Percentiles rank a stretch among this genome's conserved stretches.
These are phyloP conservation scores for Drosophila borealis DNA, from an alignment of 2,888 invertebrate species.

Conservation along the genomic window DNA sequence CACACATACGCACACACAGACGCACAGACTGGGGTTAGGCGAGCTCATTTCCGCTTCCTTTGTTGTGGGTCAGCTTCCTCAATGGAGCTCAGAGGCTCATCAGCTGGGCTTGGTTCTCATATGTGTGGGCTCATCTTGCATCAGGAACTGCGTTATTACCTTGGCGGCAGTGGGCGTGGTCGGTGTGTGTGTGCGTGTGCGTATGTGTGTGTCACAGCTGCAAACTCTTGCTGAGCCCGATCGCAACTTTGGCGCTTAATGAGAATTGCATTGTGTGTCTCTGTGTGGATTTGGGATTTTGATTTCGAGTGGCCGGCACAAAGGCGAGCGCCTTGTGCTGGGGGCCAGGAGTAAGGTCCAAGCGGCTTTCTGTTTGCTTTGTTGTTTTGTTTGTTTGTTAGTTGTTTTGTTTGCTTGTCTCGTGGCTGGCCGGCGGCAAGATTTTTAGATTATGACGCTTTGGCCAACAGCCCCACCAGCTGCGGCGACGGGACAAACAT, in stretches of 20 bases:
- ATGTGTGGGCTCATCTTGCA: conserved; percentile 34
- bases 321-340: conserved; percentile 26
- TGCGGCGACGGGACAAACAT: conserved; percentile 12
- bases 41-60: conserved; percentile 73
- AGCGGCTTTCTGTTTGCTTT: conserved; percentile 47
- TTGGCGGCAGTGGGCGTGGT: conserved; percentile 50
- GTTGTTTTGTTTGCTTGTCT: conserved; percentile 47
- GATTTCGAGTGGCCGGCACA: conserved; percentile 19
- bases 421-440: conserved; percentile 56
- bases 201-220: conserved; percentile 25
- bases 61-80: conserved; percentile 47
- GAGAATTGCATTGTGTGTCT: conserved; percentile 75
- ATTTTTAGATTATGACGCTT: conserved; percentile 74
- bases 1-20: neutral
- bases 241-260: conserved; percentile 71
- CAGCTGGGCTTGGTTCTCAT: conserved; percentile 9
- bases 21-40: conserved; percentile 28
- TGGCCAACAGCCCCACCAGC: conserved; percentile 28
- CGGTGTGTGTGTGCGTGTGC: conserved; percentile 9
- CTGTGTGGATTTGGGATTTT: conserved; percentile 24
- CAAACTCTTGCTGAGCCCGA: conserved; percentile 24
- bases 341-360: conserved; percentile 32
- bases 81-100: conserved; percentile 24
- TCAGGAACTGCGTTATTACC: conserved; percentile 72
- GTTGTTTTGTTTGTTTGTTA: conserved; percentile 18